These are phyloP conservation scores for Rhizoglyphus robini DNA, from an alignment of 1,140 invertebrate genomes.

Conservation along the genomic window DNA sequence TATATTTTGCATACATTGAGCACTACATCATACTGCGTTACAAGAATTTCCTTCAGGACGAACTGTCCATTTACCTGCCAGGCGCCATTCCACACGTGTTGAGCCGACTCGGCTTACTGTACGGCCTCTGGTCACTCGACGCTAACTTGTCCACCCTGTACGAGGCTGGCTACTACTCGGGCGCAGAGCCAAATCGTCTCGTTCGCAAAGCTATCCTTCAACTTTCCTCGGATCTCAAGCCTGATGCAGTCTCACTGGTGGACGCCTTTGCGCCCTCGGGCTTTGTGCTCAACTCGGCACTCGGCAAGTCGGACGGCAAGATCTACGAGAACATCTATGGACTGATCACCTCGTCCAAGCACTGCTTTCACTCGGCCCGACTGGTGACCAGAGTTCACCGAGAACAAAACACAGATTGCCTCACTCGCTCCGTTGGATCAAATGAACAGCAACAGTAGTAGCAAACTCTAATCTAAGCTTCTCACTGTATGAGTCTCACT, in stretches of 20 bases:
- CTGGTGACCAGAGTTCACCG: constrained; percentile 34
- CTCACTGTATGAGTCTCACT: no score
- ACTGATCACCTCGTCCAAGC: constrained; percentile 31
- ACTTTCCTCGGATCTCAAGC: constrained; percentile 47
- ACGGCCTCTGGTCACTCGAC: constrained; percentile 29
- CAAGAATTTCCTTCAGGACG: constrained; percentile 5
- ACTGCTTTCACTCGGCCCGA: constrained; percentile 32
- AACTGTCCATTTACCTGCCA: neutral
- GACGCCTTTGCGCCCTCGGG: constrained; percentile 77
- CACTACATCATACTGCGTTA: constrained; percentile 15
- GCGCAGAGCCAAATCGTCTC: constrained; percentile 39
- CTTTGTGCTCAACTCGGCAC: constrained; percentile 61
- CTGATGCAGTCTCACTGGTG: constrained; percentile 58
- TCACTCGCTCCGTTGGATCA: no score
- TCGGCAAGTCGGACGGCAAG: constrained; percentile 63
- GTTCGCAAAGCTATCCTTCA: constrained; percentile 42
- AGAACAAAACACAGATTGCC: constrained; percentile 25
- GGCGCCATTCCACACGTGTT: constrained; percentile 19
- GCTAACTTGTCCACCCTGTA: constrained; percentile 22
- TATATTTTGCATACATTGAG: constrained; percentile 62
- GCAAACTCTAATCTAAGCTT: no score
- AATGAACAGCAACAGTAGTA: no score
- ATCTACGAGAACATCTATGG: constrained; percentile 49
- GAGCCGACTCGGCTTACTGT: constrained; percentile 25
- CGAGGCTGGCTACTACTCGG: constrained; percentile 27